These are phyloP conservation scores for Amblyopsis rosae DNA, from an alignment of 2,113 vertebrate genomes.

Conservation along the genomic window DNA sequence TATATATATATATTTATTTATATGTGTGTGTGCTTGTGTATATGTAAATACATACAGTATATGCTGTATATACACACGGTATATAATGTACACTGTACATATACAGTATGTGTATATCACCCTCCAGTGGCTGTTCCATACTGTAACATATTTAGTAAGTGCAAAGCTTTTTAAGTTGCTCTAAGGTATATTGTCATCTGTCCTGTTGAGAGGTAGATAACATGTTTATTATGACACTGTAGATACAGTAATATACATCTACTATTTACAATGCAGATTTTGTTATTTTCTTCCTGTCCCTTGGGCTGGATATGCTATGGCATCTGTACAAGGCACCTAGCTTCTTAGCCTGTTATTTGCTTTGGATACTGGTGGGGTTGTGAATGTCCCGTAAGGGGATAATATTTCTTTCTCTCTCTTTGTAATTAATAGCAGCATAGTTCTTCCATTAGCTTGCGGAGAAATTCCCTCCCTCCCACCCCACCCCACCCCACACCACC, in stretches of 20 bases:
- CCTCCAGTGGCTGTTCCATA: too few relatives aligned
- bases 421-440: constrained; percentile 63
- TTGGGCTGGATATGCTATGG: constrained; percentile 58
- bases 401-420: constrained; percentile 47
- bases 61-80: too few relatives aligned
- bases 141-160: too few relatives aligned
- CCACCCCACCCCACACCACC: neutral
- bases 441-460: constrained; percentile 50
- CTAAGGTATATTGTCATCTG: too few relatives aligned
- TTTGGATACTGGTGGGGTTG: constrained; percentile 64
- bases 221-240: constrained; percentile 46
- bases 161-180: too few relatives aligned
- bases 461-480: neutral
- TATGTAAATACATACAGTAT: too few relatives aligned
- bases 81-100: too few relatives aligned
- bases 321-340: constrained; percentile 62
- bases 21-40: too few relatives aligned
- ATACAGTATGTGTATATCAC: too few relatives aligned
- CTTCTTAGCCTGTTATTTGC: constrained; percentile 65
- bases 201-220: constrained; percentile 14
- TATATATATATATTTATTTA: too few relatives aligned
- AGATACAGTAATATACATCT: constrained; percentile 36
- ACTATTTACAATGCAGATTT: neutral
- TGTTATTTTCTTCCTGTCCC: constrained; percentile 11
- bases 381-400: constrained; percentile 56